Evolutionary conservation across 2,797 vertebrate species (phyloP), one percentile per base, ranked within the genome.

Genomic region (Ambastaia sidthimunki): DNA sequence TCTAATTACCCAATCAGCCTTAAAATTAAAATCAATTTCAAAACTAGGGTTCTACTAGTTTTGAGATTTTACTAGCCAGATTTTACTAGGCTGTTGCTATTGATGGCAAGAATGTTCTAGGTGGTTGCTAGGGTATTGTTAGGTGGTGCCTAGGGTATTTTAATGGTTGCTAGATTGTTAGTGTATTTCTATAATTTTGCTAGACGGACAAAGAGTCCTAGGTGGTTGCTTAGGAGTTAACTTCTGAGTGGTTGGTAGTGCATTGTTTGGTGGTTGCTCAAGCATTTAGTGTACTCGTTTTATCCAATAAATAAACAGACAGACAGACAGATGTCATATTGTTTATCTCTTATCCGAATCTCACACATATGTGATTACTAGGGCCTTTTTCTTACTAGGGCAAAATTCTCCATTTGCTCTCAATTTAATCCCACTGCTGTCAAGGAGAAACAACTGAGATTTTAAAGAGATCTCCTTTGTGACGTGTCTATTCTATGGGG

Each of bases 1-100:
- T 37, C 59, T 47, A 50, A 44, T 72, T 16, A 37, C 63, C 37
- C 25, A 66, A 68, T 67, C 71, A 66, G 63, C 31, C 23, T 44
- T 60, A 7, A 75, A 44, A 73, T 62, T 68, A 28, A 63, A 73
- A 50, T 44, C 37, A 63, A 44, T 13, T 59, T 60, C 6, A 28
- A 15, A 28, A 3, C 2, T 15, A 16, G 21, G 21, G 12, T 25
- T 13, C 13, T 23, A n/a, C n/a, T n/a, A n/a, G n/a, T n/a, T n/a
- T n/a, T n/a, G n/a, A n/a, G n/a, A n/a, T n/a, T n/a, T n/a, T n/a
- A n/a, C n/a, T n/a, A n/a, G 25, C 15, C 6, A 23, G 15, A 6
- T 23, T 62, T 31, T 28, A 7, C 11, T 10, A 3, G 4, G 12
- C 15, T 54, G 52, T 71, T 41, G n/a, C 69, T 54, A 34, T 54